phyloP scores from a whole-genome alignment of 2,113 vertebrate species.

The Leptobrachium leishanense region DNA sequence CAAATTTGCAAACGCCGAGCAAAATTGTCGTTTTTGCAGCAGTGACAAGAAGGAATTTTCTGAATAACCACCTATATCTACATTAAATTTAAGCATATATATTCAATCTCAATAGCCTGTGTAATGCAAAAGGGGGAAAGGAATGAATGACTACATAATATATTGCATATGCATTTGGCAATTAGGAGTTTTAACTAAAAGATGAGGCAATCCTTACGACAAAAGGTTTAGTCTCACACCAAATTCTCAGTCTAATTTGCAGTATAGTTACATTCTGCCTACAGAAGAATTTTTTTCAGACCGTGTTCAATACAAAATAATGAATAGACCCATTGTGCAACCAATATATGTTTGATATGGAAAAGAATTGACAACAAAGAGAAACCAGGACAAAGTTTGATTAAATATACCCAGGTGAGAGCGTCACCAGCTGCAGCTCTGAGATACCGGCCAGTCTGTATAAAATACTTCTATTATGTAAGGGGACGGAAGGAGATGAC shows the following conservation, averaged over 20 bases:
- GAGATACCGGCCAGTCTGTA: conserved; percentile 30
- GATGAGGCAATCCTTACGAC: not conserved
- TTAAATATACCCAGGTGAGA: conserved; percentile 47
- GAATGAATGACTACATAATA: no score
- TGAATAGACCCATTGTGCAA: conserved; percentile 39
- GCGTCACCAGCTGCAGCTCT: conserved; percentile 29
- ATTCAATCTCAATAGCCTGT: no score
- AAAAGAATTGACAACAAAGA: conserved; percentile 30
- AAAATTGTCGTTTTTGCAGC: no score
- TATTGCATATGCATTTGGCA: no score
- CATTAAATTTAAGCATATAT: no score
- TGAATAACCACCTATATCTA: no score
- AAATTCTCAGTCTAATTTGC: not conserved
- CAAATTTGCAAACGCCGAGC: no score
- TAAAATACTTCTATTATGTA: conserved; percentile 42
- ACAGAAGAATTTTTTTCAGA: not conserved
- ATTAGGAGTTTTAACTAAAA: not conserved
- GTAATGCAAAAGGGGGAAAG: no score
- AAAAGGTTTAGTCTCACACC: conserved; percentile 1
- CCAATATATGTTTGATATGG: conserved; percentile 35
- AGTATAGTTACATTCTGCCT: not conserved
- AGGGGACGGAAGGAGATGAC: conserved; percentile 27
- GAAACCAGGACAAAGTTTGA: conserved; percentile 33
- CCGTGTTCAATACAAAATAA: conserved; percentile 10
- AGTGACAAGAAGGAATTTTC: no score